phyloP scores from a whole-genome alignment of 2,888 invertebrate species.

The Cryptus armator region DNA sequence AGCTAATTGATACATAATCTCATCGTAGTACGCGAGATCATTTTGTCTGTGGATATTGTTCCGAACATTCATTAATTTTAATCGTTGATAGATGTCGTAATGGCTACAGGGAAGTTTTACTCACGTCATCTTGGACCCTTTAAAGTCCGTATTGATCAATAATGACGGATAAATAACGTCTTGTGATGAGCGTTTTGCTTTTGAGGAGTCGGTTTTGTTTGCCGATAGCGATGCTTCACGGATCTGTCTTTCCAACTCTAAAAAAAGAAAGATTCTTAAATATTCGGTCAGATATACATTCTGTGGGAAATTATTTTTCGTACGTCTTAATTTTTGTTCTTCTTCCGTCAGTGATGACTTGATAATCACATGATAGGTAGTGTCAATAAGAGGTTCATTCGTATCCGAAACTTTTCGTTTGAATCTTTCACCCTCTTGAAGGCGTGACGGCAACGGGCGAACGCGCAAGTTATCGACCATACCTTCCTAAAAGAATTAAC shows the following conservation, averaged over 20 bases:
- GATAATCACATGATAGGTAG: slow-evolving; percentile 3
- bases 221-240: neutral
- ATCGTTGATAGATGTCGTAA: slow-evolving; percentile 41
- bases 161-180: slow-evolving; percentile 9
- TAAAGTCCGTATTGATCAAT: slow-evolving; percentile 6
- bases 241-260: neutral
- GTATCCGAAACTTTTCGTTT: neutral
- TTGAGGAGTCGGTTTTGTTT: neutral
- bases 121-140: neutral
- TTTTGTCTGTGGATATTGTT: slow-evolving; percentile 38
- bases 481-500: neutral
- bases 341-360: neutral
- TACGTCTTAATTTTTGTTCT: neutral
- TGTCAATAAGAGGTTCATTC: neutral
- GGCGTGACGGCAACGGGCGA: neutral
- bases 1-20: slow-evolving; percentile 28
- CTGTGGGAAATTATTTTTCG: neutral
- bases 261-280: neutral
- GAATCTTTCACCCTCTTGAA: neutral
- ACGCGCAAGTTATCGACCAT: neutral
- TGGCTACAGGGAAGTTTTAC: neutral
- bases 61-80: neutral
- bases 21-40: slow-evolving; percentile 35
- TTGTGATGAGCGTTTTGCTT: neutral
- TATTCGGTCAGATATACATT: neutral